These are phyloP conservation scores for Hipposideros armiger DNA, from an alignment of 2,113 vertebrate genomes.

Conservation along the genomic window DNA sequence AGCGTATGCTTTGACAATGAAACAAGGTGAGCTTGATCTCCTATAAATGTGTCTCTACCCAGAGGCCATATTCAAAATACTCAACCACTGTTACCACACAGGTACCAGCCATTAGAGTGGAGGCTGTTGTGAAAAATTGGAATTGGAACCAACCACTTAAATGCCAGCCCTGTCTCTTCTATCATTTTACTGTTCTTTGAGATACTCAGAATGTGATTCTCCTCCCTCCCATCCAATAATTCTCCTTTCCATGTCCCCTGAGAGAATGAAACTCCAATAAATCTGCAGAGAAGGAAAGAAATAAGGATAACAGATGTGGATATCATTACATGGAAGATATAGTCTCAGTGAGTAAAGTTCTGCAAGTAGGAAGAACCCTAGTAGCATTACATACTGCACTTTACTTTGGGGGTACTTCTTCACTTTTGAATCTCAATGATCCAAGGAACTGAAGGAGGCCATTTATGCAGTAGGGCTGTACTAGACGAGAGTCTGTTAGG, in stretches of 20 bases:
- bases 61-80: constrained; percentile 46
- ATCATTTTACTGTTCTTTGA: constrained; percentile 6
- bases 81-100: constrained; percentile 56
- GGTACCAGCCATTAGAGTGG: background rate
- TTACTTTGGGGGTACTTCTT: constrained; percentile 29
- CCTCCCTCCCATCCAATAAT: background rate
- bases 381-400: background rate
- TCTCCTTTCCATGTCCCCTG: background rate
- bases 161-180: background rate
- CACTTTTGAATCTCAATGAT: background rate
- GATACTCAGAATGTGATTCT: constrained; percentile 1
- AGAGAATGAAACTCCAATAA: constrained; percentile 63
- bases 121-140: background rate
- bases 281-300: constrained; percentile 54
- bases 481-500: background rate
- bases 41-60: background rate
- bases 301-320: constrained; percentile 3
- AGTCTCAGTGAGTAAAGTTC: background rate
- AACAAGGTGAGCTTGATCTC: constrained; percentile 33
- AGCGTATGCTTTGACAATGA: constrained; percentile 9
- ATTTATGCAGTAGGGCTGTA: background rate
- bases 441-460: background rate
- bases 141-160: background rate
- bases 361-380: background rate
- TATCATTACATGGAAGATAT: background rate